Base-by-base conservation (phyloP, 1,140 invertebrate species). In the Teleopsis dalmanni region DNA sequence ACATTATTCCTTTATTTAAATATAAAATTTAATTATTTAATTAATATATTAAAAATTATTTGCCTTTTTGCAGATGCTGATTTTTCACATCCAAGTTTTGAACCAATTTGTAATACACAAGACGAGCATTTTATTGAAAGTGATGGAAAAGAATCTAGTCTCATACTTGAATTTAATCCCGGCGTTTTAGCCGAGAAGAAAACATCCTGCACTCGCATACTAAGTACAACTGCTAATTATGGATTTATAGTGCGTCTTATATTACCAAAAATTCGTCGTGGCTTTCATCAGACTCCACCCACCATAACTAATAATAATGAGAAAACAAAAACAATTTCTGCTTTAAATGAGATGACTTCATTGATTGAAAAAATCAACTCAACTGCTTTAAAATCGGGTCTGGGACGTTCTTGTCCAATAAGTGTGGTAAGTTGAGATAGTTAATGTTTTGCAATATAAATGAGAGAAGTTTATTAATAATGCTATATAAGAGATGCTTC, bases 341-440 rank as follows among this genome's bases (percentile, higher is more conserved):
- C 21, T 2, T 22, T 50, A 9, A 52, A 35, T 34, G 51, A 58
- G 18, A 54, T 47, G 45, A 42, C 53, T 27, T 34, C 54, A 36
- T 46, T 56, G 35, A 59, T 56, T 34, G 54, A 53, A 14, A 43
- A 47, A 22, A 31, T 51, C 7, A 59, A 62, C 49, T 22, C 35
- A 27, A 42, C 59, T 21, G 48, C 50, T 10, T 16, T 53, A 18
- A 37, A 54, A 11, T 13, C 34, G 23, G 16, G 18, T 2, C 6
- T 21, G 42, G 55, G 57, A 48, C 63, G 62, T 46, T 60, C 55
- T 47, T 70, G 67, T 40, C 67, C 67, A 5, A 40, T 70, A 44
- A 66, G 58, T 21, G 66, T 70, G 40, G 67, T 70, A 57, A 70
- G 66, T 70, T n/a, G n/a, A n/a, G n/a, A n/a, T n/a, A n/a, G n/a